phyloP scores from a whole-genome alignment of 1,140 invertebrate genomes.

The Calephelis nemesis region DNA sequence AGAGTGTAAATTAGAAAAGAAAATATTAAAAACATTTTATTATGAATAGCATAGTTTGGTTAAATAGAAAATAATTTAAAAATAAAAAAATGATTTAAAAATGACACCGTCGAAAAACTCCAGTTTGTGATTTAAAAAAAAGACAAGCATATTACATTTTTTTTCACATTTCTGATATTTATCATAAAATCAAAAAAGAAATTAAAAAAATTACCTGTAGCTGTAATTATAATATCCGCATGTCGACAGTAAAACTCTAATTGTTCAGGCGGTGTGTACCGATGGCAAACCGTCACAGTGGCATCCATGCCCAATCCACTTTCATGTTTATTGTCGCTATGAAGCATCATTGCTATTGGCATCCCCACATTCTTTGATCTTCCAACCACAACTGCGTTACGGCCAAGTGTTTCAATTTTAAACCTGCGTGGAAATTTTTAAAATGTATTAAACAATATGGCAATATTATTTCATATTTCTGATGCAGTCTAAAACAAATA shows the following conservation, averaged over 20 bases:
- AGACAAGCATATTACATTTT: no score
- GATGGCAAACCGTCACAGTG: constrained; percentile 93
- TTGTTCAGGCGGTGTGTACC: constrained; percentile 89
- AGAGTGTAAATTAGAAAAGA: no score
- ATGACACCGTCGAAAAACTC: no score
- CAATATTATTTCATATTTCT: neutral
- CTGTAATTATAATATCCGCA: constrained; percentile 91
- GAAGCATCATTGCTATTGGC: constrained; percentile 90
- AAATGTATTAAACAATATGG: neutral
- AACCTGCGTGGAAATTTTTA: constrained; percentile 76
- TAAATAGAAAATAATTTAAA: no score
- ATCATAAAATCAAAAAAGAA: constrained; percentile 9
- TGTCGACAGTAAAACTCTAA: constrained; percentile 83
- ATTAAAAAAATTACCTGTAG: constrained; percentile 80
- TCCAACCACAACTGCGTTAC: constrained; percentile 93
- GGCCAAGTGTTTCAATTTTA: constrained; percentile 88
- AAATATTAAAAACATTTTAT: no score
- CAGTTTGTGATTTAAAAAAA: no score
- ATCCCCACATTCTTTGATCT: constrained; percentile 94
- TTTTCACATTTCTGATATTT: neutral
- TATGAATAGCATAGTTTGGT: no score
- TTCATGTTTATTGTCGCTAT: constrained; percentile 85
- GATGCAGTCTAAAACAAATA: neutral
- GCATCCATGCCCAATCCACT: constrained; percentile 85
- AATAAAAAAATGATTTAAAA: no score